phyloP scores from a whole-genome alignment of 92 coral and sea anemone species.

The Meandrina meandrites region DNA sequence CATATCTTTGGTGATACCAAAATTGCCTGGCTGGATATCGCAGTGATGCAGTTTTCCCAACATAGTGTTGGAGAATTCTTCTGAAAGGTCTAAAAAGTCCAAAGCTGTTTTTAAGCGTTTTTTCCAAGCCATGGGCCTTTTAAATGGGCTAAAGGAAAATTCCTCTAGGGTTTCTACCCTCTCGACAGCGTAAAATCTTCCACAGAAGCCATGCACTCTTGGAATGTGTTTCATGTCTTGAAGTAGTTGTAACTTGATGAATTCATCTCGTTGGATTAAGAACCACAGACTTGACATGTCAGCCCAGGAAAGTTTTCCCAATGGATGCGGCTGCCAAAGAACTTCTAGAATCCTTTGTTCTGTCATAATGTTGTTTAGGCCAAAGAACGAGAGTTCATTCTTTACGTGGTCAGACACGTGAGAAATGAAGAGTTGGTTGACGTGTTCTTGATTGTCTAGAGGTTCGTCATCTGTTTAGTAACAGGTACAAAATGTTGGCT shows the following conservation, averaged over 20 bases:
- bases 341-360: slow-evolving; percentile 52
- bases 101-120: slow-evolving; percentile 63
- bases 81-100: slow-evolving; percentile 64
- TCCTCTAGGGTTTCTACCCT: slow-evolving; percentile 65
- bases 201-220: slow-evolving; percentile 87
- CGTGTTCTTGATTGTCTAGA: background rate
- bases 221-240: slow-evolving; percentile 83
- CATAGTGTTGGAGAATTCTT: slow-evolving; percentile 60
- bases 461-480: slow-evolving; percentile 23
- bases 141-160: slow-evolving; percentile 45
- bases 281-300: slow-evolving; percentile 88
- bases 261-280: slow-evolving; percentile 84
- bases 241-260: slow-evolving; percentile 72
- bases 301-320: slow-evolving; percentile 48
- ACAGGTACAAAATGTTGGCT: background rate
- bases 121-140: slow-evolving; percentile 70
- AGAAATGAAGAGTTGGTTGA: slow-evolving; percentile 5
- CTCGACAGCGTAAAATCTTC: slow-evolving; percentile 85
- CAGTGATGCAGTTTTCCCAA: slow-evolving; percentile 84
- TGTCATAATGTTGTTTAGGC: slow-evolving; percentile 46
- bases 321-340: slow-evolving; percentile 72
- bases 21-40: slow-evolving; percentile 91
- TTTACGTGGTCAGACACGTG: slow-evolving; percentile 66
- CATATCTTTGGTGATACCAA: slow-evolving; percentile 72
- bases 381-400: slow-evolving; percentile 42